These are phyloP conservation scores for Spheniscus humboldti DNA, from an alignment of 2,797 vertebrate species.

Conservation along the genomic window DNA sequence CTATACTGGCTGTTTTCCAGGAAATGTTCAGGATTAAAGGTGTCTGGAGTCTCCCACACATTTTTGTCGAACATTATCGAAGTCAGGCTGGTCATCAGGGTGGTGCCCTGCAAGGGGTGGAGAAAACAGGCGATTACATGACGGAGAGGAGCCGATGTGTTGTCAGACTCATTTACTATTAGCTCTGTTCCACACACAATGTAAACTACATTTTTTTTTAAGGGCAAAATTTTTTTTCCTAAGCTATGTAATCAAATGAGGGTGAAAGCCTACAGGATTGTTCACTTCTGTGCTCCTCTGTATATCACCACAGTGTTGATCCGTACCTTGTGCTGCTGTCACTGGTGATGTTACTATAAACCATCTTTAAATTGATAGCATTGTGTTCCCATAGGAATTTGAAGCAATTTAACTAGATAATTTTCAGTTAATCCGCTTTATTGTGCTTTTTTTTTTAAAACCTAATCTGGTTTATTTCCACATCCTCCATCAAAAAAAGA, in stretches of 20 bases:
- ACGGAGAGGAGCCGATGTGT: background rate
- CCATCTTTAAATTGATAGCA: background rate
- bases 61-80: conserved; percentile 85
- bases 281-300: background rate
- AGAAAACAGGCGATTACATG: background rate
- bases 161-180: conserved; percentile 7
- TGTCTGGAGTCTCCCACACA: conserved; percentile 84
- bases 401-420: background rate
- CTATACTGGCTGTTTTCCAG: conserved; percentile 82
- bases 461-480: background rate
- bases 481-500: background rate
- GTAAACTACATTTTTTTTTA: background rate
- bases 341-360: background rate
- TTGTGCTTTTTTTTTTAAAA: background rate
- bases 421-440: background rate
- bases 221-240: background rate
- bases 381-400: background rate
- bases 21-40: conserved; percentile 88
- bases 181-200: background rate
- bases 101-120: conserved; percentile 75
- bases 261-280: background rate
- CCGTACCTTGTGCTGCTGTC: background rate
- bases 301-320: background rate
- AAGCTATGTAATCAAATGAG: background rate
- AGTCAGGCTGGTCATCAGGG: conserved; percentile 82